Base-by-base conservation (phyloP, 2,113 vertebrate species). In the Dicrurus megarhynchus region DNA sequence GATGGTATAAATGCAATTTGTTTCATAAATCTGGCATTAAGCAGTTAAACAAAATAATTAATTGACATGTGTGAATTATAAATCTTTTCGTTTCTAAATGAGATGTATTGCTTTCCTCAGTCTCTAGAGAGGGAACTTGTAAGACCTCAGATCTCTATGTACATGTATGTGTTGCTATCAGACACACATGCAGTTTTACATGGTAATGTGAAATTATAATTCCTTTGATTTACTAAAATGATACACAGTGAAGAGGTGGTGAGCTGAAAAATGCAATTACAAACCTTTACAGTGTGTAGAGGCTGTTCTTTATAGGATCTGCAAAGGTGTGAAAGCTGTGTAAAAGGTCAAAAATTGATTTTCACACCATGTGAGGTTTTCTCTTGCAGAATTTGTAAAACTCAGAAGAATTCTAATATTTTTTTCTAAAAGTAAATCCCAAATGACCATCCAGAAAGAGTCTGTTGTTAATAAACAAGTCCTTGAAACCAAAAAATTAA, bases 1-100 rank as follows among this genome's bases (percentile, higher is more conserved):
- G 49, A 75, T 75, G 44, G 16, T 56, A 76, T 46, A 87, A 97
- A 75, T 68, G 16, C 22, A 91, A 75, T 89, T 92, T 90, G 52
- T 82, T 95, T 95, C 69, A 75, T 78, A 87, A 92, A 95, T 8
- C 49, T 78, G 39, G 3, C 37, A 86, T 57, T 90, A 92, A 60
- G n/a, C 7, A 84, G 35, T 87, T 89, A 82, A 84, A 95, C 50
- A 33, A 46, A 96, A 78, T 75, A 82, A 87, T 90, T 91, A 84
- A 94, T 82, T 84, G 68, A 61, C 30, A n/a, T 37, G 20, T 8
- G 60, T 53, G 35, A 89, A 68, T 79, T 95, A 77, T 30, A 71
- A 71, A 52, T 65, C 1, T 84, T 73, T 81, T 84, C 16, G 20
- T 65, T 89, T 82, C 32, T 76, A 81, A 77, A 57, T 50, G 13